Evolutionary conservation across 1,140 invertebrate genomes (phyloP).

Genomic region (Stenopsyche tienmushanensis): DNA sequence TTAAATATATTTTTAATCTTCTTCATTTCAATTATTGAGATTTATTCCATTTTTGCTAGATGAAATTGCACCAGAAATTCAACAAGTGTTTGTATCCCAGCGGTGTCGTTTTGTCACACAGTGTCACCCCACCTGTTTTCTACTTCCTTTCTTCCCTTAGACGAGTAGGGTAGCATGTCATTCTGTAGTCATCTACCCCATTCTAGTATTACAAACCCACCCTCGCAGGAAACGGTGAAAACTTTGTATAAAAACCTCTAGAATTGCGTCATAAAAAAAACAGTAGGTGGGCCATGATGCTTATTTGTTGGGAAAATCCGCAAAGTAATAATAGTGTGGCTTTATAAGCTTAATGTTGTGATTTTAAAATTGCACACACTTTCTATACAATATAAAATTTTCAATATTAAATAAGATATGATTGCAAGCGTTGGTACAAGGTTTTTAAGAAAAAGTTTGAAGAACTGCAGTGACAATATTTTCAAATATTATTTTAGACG

Average conservation of each 20-base stretch:
- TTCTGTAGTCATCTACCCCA: too few species aligned
- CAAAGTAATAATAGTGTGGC: too few species aligned
- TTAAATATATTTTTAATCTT: not conserved
- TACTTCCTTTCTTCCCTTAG: not conserved
- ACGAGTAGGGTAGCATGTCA: not conserved
- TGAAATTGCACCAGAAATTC: not conserved
- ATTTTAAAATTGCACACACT: too few species aligned
- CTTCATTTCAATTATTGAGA: not conserved
- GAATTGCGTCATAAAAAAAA: slow-evolving; percentile 22
- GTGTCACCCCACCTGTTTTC: slow-evolving; percentile 6
- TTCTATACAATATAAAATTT: too few species aligned
- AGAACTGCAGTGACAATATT: too few species aligned
- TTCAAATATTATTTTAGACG: too few species aligned
- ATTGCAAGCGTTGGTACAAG: too few species aligned
- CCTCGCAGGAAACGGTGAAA: too few species aligned
- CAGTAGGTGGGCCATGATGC: slow-evolving; percentile 14
- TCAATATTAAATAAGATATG: too few species aligned
- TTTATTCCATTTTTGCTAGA: not conserved
- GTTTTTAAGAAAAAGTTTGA: too few species aligned
- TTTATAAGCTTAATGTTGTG: too few species aligned
- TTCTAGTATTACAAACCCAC: too few species aligned
- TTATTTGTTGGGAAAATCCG: slow-evolving; percentile 14
- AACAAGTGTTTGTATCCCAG: slow-evolving; percentile 17
- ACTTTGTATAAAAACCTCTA: slow-evolving; percentile 4
- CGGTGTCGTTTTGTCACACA: slow-evolving; percentile 20